Percentiles rank a stretch among this genome's conserved stretches.
These are phyloP conservation scores for Vultur gryphus DNA, from an alignment of 2,797 vertebrate genomes.

Conservation along the genomic window DNA sequence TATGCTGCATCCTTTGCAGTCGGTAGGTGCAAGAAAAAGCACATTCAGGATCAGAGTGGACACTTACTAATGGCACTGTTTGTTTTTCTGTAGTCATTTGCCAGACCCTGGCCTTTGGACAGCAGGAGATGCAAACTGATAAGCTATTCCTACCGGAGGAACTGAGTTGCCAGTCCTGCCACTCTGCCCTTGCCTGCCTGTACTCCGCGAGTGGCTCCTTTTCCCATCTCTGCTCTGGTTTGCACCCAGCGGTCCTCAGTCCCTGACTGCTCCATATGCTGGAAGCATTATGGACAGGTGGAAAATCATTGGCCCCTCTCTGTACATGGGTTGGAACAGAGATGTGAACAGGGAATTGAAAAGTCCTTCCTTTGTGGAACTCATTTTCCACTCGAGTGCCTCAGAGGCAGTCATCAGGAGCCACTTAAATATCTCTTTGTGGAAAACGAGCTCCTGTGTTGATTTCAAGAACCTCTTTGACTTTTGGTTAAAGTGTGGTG, in stretches of 20 bases:
- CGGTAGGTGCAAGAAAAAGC: background rate
- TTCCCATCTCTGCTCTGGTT: background rate
- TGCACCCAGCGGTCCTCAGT: background rate
- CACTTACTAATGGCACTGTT: background rate
- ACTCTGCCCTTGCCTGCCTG: background rate
- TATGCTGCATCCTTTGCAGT: background rate
- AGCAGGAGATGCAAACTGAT: background rate
- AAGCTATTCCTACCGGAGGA: background rate
- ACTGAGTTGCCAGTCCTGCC: background rate
- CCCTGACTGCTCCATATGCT: background rate
- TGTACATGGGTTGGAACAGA: background rate
- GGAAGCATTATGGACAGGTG: background rate
- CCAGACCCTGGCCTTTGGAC: background rate
- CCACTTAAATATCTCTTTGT: background rate
- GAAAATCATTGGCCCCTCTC: background rate
- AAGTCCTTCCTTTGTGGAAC: background rate
- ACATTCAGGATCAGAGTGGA: accelerated
- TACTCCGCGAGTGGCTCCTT: background rate
- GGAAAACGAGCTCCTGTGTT: background rate
- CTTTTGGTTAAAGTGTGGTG: background rate
- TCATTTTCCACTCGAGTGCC: background rate
- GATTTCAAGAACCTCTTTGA: background rate
- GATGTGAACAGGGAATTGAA: background rate
- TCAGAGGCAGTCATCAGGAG: background rate
- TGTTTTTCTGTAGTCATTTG: background rate